Evolutionary conservation across 2,113 vertebrate species (phyloP).

Genomic region (Pithys albifrons): DNA sequence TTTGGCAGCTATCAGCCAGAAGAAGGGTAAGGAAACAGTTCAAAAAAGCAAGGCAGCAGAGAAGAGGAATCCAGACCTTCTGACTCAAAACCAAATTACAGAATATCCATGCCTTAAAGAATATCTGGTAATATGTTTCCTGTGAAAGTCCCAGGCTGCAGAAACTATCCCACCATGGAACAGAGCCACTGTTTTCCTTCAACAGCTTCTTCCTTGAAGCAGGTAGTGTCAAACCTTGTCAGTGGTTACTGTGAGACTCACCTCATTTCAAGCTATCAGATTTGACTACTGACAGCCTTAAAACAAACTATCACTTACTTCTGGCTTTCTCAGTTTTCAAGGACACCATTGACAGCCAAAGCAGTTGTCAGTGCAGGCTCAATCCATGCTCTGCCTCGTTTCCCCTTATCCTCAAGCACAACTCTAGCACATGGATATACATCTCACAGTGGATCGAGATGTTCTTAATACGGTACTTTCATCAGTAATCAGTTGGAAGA

Average conservation of each 20-base stretch:
- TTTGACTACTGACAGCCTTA: background rate
- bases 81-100: background rate
- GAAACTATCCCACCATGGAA: background rate
- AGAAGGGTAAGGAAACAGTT: background rate
- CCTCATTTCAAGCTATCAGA: background rate
- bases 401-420: background rate
- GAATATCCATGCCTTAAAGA: background rate
- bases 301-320: background rate
- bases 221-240: background rate
- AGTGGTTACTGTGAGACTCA: background rate
- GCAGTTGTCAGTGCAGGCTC: background rate
- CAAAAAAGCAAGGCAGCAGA: background rate
- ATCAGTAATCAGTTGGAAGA: slow-evolving; percentile 65
- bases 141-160: background rate
- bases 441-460: background rate
- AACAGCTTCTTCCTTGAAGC: background rate
- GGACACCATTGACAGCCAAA: background rate
- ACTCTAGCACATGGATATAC: background rate
- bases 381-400: background rate
- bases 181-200: background rate
- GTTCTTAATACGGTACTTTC: slow-evolving; percentile 19
- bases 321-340: background rate
- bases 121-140: background rate
- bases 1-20: background rate
- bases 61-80: background rate